Conservation (phyloP, 1,140 invertebrate species). For the Calliopsis andreniformis region DNA sequence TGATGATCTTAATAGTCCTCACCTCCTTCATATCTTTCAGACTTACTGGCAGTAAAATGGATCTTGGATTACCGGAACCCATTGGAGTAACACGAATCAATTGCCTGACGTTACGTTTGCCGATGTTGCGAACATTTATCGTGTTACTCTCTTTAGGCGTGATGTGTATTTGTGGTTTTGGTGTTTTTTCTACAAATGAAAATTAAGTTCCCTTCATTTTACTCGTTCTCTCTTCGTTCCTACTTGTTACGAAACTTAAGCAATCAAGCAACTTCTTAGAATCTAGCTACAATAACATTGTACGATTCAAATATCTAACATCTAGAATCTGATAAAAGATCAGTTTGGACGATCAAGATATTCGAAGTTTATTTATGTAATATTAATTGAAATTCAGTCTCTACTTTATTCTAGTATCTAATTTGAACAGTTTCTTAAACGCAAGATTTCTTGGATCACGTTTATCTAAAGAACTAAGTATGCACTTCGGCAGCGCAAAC, state of each 20-base stretch:
- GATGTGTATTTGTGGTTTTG: conserved; percentile 38
- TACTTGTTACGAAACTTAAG: too few species aligned
- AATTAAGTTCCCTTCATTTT: not conserved
- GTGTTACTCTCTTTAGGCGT: conserved; percentile 50
- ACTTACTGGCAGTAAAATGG: conserved; percentile 86
- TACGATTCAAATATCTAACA: too few species aligned
- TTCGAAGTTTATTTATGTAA: too few species aligned
- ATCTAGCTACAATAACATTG: too few species aligned
- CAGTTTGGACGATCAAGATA: too few species aligned
- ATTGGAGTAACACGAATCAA: conserved; percentile 76
- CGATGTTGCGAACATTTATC: conserved; percentile 70
- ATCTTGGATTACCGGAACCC: conserved; percentile 82
- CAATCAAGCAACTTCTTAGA: too few species aligned
- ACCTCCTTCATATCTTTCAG: conserved; percentile 86
- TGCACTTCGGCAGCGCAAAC: not conserved
- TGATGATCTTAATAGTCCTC: conserved; percentile 88
- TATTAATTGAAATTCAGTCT: too few species aligned
- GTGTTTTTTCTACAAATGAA: conserved; percentile 30
- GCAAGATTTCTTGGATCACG: too few species aligned
- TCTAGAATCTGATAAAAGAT: too few species aligned
- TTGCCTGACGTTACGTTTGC: conserved; percentile 73
- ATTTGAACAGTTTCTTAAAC: not conserved
- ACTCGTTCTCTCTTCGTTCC: too few species aligned
- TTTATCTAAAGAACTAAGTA: too few species aligned
- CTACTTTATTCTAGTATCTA: too few species aligned